Evolutionary conservation across 1,140 invertebrate genomes (phyloP).

Genomic region (Penaeus chinensis): DNA sequence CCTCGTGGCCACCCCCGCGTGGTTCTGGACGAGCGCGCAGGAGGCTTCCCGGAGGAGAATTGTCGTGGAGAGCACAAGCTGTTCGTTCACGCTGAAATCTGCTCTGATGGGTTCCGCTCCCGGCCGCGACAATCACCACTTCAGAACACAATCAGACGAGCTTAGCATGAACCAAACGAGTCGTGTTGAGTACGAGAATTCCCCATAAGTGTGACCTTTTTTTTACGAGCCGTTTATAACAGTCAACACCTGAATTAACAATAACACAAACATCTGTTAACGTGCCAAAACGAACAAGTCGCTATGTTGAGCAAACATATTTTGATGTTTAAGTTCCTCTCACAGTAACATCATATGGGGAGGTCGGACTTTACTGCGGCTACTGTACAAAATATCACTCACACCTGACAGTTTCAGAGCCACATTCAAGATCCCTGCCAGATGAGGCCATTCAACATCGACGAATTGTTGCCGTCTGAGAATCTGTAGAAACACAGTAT

Average conservation of each 20-base stretch:
- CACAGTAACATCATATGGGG: conserved; percentile 58
- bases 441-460: neutral
- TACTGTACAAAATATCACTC: conserved; percentile 60
- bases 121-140: neutral
- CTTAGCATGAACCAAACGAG: conserved; percentile 5
- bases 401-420: conserved; percentile 48
- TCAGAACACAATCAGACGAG: neutral
- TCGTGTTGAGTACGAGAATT: conserved; percentile 40
- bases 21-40: conserved; percentile 42
- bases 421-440: conserved; percentile 47
- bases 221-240: conserved; percentile 58
- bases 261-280: conserved; percentile 59
- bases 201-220: conserved; percentile 40
- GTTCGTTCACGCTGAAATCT: conserved; percentile 5
- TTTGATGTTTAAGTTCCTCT: conserved; percentile 60
- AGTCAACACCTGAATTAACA: conserved; percentile 60
- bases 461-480: too few species aligned
- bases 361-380: conserved; percentile 56
- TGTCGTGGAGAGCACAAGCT: conserved; percentile 25
- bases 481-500: too few species aligned
- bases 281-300: conserved; percentile 60
- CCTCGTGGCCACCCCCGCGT: neutral
- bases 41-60: conserved; percentile 41
- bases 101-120: neutral
- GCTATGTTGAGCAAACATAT: conserved; percentile 62